A percentile compares a stretch with the other conserved stretches of the same genome.
These are phyloP conservation scores for Spinus olivaceus DNA, from an alignment of 2,797 vertebrate genomes.

Conservation along the genomic window DNA sequence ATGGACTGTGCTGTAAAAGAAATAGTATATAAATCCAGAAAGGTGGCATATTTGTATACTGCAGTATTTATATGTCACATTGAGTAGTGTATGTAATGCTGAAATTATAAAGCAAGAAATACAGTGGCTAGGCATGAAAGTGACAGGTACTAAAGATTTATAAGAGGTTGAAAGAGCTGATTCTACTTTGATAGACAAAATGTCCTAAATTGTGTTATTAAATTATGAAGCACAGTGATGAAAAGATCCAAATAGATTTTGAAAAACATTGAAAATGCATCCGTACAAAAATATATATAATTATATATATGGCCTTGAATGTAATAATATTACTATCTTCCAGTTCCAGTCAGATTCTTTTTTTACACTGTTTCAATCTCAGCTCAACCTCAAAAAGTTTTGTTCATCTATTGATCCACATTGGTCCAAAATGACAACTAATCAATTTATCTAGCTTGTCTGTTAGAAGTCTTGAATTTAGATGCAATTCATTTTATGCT, in stretches of 20 bases:
- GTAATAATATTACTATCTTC: neutral
- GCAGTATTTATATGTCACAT: neutral
- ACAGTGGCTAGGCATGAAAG: neutral
- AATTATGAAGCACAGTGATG: neutral
- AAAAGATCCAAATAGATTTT: neutral
- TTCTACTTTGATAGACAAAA: neutral
- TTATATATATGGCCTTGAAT: neutral
- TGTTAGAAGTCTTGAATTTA: neutral
- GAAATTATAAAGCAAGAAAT: constrained; percentile 5
- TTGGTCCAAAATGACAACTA: neutral
- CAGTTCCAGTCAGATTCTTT: neutral
- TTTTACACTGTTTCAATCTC: neutral
- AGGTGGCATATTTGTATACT: neutral
- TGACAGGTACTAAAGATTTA: neutral
- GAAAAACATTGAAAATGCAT: neutral
- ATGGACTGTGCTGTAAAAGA: neutral
- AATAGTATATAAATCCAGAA: constrained; percentile 3
- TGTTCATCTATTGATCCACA: neutral
- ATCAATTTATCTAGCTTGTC: neutral
- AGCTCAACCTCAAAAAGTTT: neutral
- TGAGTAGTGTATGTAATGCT: neutral
- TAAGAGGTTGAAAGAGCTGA: neutral
- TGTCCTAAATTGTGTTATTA: neutral
- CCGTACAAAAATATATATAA: neutral
- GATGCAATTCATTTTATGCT: neutral